Conservation (phyloP, 2,797 vertebrate genomes). For the Parauchenoglanis ngamensis region DNA sequence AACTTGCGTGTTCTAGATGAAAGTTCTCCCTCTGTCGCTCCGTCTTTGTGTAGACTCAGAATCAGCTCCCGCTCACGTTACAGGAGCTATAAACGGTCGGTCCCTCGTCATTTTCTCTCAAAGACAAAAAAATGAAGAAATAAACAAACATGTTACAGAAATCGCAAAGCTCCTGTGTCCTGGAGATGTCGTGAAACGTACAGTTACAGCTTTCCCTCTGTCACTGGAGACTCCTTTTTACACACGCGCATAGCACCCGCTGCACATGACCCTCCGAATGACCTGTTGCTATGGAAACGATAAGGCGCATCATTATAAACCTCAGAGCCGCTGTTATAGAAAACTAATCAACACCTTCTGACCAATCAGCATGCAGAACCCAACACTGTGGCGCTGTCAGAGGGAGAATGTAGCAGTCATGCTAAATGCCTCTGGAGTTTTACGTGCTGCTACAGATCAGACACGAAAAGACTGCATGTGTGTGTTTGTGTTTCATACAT, state of each 20-base stretch:
- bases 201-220: neutral
- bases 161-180: no score
- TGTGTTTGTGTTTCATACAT: slow-evolving; percentile 10
- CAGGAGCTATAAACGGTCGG: no score
- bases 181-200: neutral
- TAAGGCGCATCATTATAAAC: neutral
- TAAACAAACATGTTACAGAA: neutral
- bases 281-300: neutral
- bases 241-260: no score
- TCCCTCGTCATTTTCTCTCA: no score
- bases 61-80: no score
- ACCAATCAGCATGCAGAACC: neutral
- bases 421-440: no score
- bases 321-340: neutral
- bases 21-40: neutral
- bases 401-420: no score
- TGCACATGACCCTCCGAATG: neutral
- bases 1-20: no score
- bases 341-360: neutral
- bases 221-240: neutral
- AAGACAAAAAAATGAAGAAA: no score
- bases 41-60: neutral
- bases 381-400: neutral
- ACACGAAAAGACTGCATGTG: neutral
- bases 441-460: slow-evolving; percentile 31